Evolutionary conservation across 2,113 vertebrate genomes (phyloP).

Genomic region (Nanger granti): DNA sequence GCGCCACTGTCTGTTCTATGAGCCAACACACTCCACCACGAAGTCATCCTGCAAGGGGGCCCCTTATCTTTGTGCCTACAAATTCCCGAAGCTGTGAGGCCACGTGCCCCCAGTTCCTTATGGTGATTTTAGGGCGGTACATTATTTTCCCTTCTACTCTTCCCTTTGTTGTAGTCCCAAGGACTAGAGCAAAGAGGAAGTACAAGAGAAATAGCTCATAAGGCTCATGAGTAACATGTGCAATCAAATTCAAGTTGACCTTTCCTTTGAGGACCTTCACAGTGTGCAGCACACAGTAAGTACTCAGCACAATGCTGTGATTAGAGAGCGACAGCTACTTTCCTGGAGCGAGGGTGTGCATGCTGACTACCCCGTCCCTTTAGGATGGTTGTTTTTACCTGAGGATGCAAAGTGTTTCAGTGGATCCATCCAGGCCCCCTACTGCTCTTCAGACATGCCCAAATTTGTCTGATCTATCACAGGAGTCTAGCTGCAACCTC

Average conservation of each 20-base stretch:
- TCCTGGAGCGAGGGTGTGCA: neutral
- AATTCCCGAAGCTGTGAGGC: neutral
- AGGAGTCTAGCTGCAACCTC: neutral
- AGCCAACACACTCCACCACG: neutral
- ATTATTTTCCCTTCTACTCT: neutral
- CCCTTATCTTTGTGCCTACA: neutral
- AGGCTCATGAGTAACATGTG: neutral
- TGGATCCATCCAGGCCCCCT: neutral
- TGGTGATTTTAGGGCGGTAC: neutral
- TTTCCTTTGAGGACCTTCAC: neutral
- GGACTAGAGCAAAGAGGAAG: neutral
- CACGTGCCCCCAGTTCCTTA: neutral
- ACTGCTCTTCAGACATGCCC: slow-evolving; percentile 27
- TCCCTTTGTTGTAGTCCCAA: neutral
- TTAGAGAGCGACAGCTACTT: neutral
- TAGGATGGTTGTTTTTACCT: neutral
- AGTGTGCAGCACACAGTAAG: neutral
- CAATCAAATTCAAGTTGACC: neutral
- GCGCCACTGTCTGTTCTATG: neutral
- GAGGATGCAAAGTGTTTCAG: neutral
- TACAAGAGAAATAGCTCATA: neutral
- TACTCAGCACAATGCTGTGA: neutral
- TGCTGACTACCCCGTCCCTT: neutral
- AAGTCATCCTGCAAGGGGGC: neutral
- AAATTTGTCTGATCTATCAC: neutral